phyloP scores from a whole-genome alignment of 2,113 vertebrate species.

The Nibea albiflora region DNA sequence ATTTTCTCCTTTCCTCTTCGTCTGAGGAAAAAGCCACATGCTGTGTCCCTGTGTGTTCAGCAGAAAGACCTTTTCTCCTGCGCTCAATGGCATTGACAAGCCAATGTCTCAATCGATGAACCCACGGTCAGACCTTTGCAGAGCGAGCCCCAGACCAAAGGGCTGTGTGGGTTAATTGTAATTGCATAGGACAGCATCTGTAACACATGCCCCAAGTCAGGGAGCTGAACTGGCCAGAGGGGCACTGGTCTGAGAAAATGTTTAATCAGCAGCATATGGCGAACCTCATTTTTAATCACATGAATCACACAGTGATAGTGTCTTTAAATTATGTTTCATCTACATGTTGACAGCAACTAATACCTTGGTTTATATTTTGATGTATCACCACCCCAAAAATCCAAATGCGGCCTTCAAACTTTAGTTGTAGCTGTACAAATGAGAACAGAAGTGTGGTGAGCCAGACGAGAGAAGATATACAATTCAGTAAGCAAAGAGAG shows the following conservation, averaged over 20 bases:
- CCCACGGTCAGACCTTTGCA: constrained; percentile 64
- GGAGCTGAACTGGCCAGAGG: constrained; percentile 44
- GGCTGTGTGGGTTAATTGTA: constrained; percentile 73
- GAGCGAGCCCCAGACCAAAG: constrained; percentile 49
- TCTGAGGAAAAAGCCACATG: constrained; percentile 42
- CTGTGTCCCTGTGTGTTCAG: constrained; percentile 53
- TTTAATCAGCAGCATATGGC: constrained; percentile 40
- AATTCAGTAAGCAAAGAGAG: constrained; percentile 28
- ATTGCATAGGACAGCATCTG: constrained; percentile 73
- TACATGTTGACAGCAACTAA: not conserved
- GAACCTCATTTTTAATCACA: constrained; percentile 9
- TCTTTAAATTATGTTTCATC: not conserved
- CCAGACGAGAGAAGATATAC: constrained; percentile 7
- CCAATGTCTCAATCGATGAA: constrained; percentile 66
- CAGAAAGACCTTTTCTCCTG: constrained; percentile 64
- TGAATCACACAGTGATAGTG: not conserved
- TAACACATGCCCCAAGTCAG: constrained; percentile 49
- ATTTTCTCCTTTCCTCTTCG: constrained; percentile 5
- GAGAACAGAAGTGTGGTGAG: constrained; percentile 41
- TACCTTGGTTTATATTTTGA: constrained; percentile 1
- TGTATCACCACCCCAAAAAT: constrained; percentile 30
- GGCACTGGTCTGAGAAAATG: constrained; percentile 16
- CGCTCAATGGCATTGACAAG: constrained; percentile 68
- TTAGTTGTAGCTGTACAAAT: constrained; percentile 26
- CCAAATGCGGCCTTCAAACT: constrained; percentile 35